These are phyloP conservation scores for Cantharis rufa DNA, from an alignment of 2,888 invertebrate species.

Conservation along the genomic window DNA sequence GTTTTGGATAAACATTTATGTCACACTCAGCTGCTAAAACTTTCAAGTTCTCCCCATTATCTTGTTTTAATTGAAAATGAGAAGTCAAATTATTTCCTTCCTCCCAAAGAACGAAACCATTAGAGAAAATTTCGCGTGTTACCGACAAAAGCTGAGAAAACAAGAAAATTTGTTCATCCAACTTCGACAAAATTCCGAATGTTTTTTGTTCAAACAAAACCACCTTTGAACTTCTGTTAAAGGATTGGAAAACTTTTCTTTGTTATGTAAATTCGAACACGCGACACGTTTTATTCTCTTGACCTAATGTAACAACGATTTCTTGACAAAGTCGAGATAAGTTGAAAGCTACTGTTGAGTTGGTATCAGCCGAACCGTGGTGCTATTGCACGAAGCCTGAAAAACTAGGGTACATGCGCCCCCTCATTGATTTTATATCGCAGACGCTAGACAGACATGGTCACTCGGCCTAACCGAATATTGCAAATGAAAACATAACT, in stretches of 20 bases:
- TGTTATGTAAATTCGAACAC: neutral
- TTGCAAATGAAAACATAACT: slow-evolving; percentile 33
- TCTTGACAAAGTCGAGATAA: neutral
- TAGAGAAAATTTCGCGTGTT: neutral
- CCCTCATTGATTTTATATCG: slow-evolving; percentile 52
- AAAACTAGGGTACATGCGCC: slow-evolving; percentile 52
- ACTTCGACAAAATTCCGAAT: neutral
- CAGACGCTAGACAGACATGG: slow-evolving; percentile 52
- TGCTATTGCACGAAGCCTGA: slow-evolving; percentile 28
- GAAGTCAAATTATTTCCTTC: neutral
- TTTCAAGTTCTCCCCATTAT: neutral
- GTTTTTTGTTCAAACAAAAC: neutral
- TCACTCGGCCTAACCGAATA: slow-evolving; percentile 49
- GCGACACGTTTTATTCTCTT: neutral
- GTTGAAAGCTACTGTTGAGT: neutral
- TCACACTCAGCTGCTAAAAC: neutral
- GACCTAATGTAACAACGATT: neutral
- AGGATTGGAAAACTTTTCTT: neutral
- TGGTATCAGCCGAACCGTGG: slow-evolving; percentile 41
- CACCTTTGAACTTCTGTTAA: neutral
- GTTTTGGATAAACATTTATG: neutral
- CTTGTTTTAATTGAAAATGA: neutral
- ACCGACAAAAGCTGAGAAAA: neutral
- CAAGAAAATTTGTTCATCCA: neutral
- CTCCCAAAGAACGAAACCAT: neutral